These are phyloP conservation scores for Psittacula cyanocephala DNA, from an alignment of 2,113 vertebrate genomes.

Conservation along the genomic window DNA sequence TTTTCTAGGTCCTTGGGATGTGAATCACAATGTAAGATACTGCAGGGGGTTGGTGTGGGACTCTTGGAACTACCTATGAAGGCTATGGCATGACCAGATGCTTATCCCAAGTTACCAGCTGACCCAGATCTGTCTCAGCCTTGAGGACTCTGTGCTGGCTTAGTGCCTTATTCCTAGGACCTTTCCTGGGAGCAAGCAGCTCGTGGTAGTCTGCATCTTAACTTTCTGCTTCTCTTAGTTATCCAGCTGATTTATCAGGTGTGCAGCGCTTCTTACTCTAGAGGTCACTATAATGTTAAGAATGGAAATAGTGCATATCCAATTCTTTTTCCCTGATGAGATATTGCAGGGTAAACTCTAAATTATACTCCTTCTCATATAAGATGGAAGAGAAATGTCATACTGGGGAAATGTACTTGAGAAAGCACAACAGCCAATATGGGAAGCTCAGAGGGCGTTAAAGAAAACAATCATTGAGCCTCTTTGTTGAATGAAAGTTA, in stretches of 20 bases:
- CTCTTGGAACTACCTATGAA: background rate
- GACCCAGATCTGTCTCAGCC: fast-evolving
- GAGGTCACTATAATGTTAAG: constrained; percentile 78
- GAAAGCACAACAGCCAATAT: constrained; percentile 61
- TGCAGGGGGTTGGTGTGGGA: background rate
- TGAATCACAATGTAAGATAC: background rate
- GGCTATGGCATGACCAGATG: background rate
- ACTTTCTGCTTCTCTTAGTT: background rate
- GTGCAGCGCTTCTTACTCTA: constrained; percentile 66
- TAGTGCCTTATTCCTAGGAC: background rate
- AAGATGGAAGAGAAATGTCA: constrained; percentile 42
- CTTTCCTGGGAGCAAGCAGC: background rate
- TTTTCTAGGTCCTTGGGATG: background rate
- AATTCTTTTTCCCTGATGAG: background rate
- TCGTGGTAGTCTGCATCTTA: background rate
- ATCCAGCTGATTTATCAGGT: background rate
- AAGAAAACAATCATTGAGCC: constrained; percentile 66
- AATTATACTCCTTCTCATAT: constrained; percentile 10
- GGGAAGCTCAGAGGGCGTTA: constrained; percentile 53
- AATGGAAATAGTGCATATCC: constrained; percentile 55
- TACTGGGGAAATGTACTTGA: constrained; percentile 55
- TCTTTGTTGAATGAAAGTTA: constrained; percentile 58
- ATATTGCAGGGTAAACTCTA: constrained; percentile 55
- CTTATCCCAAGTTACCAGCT: background rate
- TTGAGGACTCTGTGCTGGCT: background rate